A percentile compares a stretch with the other conserved stretches of the same genome.
Evolutionary conservation across 2,113 vertebrate species (phyloP).

Genomic region (Phainopepla nitens): DNA sequence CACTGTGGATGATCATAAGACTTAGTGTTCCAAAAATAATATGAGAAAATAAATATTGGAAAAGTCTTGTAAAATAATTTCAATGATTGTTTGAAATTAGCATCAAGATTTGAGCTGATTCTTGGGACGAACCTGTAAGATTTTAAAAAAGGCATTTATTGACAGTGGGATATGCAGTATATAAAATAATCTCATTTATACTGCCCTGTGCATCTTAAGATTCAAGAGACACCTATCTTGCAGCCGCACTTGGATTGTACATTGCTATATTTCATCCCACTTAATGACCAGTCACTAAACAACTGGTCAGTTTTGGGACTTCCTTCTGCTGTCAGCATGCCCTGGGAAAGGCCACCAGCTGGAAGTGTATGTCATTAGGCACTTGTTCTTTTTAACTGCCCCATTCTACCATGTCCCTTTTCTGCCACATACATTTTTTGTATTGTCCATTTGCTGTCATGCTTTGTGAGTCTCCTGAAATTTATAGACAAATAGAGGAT

Average conservation of each 20-base stretch:
- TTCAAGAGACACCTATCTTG: neutral
- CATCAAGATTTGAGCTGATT: neutral
- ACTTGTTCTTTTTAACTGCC: neutral
- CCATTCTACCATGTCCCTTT: neutral
- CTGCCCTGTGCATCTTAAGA: neutral
- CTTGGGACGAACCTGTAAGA: neutral
- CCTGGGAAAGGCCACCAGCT: neutral
- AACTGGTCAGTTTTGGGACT: neutral
- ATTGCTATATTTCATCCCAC: neutral
- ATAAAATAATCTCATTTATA: neutral
- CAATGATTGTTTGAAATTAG: neutral
- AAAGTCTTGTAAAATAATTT: neutral
- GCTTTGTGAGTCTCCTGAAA: neutral
- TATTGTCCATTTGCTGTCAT: neutral
- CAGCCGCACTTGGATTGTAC: fast-evolving
- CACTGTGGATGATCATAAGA: neutral
- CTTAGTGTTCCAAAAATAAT: neutral
- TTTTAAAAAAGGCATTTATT: neutral
- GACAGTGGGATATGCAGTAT: neutral
- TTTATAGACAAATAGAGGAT: neutral
- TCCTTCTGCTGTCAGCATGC: neutral
- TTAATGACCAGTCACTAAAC: neutral
- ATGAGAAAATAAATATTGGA: neutral
- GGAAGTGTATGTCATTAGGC: neutral
- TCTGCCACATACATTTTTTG: neutral